Percentiles rank a stretch among this genome's conserved stretches.
These are phyloP conservation scores for Micropterix aruncella DNA, from an alignment of 2,888 invertebrate species.

Conservation along the genomic window DNA sequence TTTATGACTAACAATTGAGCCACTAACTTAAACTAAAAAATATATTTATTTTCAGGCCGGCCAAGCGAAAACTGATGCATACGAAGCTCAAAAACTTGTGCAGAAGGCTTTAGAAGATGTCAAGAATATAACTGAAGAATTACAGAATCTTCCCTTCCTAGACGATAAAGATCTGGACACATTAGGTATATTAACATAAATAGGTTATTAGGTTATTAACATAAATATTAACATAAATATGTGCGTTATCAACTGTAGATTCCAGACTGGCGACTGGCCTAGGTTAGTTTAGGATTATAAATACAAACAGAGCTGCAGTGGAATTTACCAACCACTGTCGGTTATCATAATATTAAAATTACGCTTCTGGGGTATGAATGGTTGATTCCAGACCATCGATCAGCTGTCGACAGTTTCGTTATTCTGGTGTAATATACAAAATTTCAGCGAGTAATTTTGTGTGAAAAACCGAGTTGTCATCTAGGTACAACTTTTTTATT, in stretches of 20 bases:
- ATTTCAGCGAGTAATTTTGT: no score
- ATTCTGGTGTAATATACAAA: no score
- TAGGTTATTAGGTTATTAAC: slow-evolving; percentile 7
- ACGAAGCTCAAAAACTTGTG: slow-evolving; percentile 69
- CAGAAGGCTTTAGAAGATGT: slow-evolving; percentile 67
- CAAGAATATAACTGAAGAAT: slow-evolving; percentile 59
- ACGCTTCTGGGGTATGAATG: no score
- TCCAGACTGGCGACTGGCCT: no score
- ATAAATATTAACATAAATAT: slow-evolving; percentile 1
- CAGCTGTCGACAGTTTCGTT: no score
- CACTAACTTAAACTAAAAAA: slow-evolving; percentile 1
- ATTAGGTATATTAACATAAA: slow-evolving; percentile 25
- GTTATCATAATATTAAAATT: no score
- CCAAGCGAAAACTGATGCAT: slow-evolving; percentile 72
- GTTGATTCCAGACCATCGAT: no score
- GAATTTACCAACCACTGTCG: no score
- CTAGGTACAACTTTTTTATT: no score
- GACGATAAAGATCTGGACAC: slow-evolving; percentile 51
- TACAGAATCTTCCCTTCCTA: slow-evolving; percentile 60
- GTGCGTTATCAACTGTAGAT: slow-evolving; percentile 1
- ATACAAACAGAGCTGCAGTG: no score
- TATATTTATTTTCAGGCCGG: slow-evolving; percentile 50
- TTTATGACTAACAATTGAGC: slow-evolving; percentile 1
- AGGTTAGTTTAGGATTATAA: no score
- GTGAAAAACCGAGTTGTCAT: no score